These are phyloP conservation scores for Balaenoptera acutorostrata DNA, from an alignment of 2,113 vertebrate genomes.

Conservation along the genomic window DNA sequence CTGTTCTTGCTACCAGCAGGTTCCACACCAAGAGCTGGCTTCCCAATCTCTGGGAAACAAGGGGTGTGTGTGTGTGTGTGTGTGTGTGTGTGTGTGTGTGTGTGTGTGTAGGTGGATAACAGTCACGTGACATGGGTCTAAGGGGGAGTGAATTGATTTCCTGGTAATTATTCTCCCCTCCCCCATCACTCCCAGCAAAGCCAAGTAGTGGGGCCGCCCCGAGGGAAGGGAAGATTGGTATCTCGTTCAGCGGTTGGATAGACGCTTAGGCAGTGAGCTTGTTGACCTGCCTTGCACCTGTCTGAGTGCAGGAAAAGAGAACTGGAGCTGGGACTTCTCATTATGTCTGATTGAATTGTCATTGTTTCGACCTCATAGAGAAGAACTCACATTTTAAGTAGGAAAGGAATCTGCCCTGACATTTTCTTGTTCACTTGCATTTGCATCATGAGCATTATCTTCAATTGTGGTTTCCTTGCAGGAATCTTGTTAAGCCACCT, in stretches of 20 bases:
- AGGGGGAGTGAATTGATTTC: neutral
- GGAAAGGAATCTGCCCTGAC: neutral
- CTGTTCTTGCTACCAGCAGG: neutral
- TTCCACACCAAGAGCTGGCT: neutral
- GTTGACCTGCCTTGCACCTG: neutral
- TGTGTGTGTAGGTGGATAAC: neutral
- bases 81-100: neutral
- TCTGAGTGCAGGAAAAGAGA: neutral
- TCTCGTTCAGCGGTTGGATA: neutral
- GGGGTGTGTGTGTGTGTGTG: neutral
- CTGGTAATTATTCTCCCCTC: neutral
- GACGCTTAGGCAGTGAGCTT: neutral
- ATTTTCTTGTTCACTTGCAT: neutral
- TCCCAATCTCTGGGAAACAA: neutral
- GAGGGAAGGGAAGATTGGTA: neutral
- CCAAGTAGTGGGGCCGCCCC: neutral
- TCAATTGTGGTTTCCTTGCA: neutral
- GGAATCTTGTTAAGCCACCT: constrained; percentile 30
- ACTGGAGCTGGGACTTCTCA: neutral
- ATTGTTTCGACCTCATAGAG: neutral
- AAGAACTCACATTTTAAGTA: neutral
- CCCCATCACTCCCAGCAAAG: neutral
- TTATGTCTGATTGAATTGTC: neutral
- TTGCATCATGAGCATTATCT: neutral
- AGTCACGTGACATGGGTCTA: neutral